Conservation (phyloP, 1,140 invertebrate species). For the Bactericera cockerelli region DNA sequence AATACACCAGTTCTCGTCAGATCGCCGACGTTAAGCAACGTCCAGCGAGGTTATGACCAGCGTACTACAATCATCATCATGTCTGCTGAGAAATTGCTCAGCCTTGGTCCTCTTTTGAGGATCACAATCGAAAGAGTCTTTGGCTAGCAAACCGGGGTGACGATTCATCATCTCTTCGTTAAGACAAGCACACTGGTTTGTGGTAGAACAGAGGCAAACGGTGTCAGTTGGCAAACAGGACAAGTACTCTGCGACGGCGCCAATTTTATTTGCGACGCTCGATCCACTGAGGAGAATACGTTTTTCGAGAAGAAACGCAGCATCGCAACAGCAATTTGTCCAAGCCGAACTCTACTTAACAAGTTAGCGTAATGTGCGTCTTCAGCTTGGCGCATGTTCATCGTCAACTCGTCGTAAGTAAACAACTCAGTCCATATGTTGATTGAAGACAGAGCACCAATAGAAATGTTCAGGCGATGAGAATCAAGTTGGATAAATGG, state of each 20-base stretch:
- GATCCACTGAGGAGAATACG: background rate
- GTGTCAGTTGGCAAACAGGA: background rate
- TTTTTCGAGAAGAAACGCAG: background rate
- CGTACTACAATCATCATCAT: background rate
- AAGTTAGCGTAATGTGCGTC: slow-evolving; percentile 7
- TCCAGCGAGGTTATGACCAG: too few relatives aligned
- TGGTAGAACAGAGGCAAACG: background rate
- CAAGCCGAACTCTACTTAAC: background rate
- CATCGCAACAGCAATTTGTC: background rate
- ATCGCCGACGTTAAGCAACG: too few relatives aligned
- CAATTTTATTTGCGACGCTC: background rate
- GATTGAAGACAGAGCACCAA: slow-evolving; percentile 18
- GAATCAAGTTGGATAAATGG: slow-evolving; percentile 19
- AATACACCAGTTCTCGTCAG: too few relatives aligned
- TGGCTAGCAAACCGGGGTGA: background rate
- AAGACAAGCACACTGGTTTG: background rate
- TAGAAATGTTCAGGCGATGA: slow-evolving; percentile 19
- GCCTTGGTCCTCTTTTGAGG: background rate
- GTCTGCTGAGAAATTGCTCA: background rate
- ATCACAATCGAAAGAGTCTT: background rate
- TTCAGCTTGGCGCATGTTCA: slow-evolving; percentile 21
- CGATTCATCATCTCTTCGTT: background rate
- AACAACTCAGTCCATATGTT: slow-evolving; percentile 21
- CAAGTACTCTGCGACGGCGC: background rate
- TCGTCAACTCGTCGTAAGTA: slow-evolving; percentile 20